phyloP scores from a whole-genome alignment of 2,113 vertebrate genomes.

The Aegithalos caudatus region DNA sequence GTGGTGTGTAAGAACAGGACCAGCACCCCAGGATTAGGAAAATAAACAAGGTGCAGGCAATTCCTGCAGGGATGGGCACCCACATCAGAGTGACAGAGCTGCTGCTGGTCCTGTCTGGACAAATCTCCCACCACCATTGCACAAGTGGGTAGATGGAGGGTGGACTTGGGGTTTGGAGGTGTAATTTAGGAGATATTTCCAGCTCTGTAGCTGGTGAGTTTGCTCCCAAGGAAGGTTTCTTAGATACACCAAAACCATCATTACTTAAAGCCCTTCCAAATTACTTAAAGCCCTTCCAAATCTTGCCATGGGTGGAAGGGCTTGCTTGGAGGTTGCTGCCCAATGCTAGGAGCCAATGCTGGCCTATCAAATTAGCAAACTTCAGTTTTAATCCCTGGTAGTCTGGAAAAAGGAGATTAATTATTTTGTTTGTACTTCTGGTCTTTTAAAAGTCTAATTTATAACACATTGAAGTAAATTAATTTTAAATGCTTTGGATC shows the following conservation, averaged over 20 bases:
- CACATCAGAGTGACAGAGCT: not conserved
- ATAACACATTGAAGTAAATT: not conserved
- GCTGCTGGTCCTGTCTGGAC: not conserved
- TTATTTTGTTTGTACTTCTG: not conserved
- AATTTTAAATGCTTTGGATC: not conserved
- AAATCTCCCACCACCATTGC: not conserved
- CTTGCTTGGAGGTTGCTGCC: no score
- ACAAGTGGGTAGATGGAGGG: not conserved
- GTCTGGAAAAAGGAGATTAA: not conserved
- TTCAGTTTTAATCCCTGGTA: not conserved
- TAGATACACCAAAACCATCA: accelerated
- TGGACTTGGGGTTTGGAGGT: not conserved
- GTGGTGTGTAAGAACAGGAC: not conserved
- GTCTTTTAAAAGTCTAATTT: not conserved
- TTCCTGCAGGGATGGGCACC: not conserved
- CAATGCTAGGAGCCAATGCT: not conserved
- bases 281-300: not conserved
- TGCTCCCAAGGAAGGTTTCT: not conserved
- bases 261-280: not conserved
- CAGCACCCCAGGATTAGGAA: not conserved
- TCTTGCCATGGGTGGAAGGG: not conserved
- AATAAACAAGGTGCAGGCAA: not conserved
- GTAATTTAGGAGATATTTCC: not conserved
- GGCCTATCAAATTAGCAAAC: not conserved
- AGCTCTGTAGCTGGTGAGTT: not conserved